These are phyloP conservation scores for Drosophila quadrilineata DNA, from an alignment of 1,140 invertebrate species.

Conservation along the genomic window DNA sequence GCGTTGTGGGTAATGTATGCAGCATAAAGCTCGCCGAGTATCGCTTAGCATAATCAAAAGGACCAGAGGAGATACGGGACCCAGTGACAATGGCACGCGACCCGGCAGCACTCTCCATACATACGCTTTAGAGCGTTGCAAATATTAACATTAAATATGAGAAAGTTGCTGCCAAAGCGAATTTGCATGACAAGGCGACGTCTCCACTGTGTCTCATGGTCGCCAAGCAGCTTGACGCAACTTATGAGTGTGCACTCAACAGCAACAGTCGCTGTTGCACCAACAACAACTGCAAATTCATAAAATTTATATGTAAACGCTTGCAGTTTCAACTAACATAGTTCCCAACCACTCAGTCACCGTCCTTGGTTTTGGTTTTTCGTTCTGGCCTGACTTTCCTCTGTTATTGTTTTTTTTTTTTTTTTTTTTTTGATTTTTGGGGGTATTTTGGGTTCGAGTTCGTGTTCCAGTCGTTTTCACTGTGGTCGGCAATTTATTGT, in stretches of 20 bases:
- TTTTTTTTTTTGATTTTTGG: slow-evolving; percentile 11
- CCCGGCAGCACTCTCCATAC: not conserved
- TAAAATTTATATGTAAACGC: slow-evolving; percentile 71
- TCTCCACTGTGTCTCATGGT: slow-evolving; percentile 67
- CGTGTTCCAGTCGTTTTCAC: not conserved
- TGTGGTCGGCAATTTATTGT: slow-evolving; percentile 66
- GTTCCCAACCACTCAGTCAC: slow-evolving; percentile 11
- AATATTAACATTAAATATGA: slow-evolving; percentile 79
- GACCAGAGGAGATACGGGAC: too few species aligned
- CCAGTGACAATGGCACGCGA: slow-evolving; percentile 36
- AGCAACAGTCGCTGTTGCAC: not conserved
- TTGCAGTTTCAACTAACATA: slow-evolving; percentile 47
- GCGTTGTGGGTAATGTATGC: slow-evolving; percentile 59
- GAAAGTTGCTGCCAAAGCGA: slow-evolving; percentile 73
- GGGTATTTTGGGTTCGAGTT: too few species aligned
- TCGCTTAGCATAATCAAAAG: slow-evolving; percentile 75
- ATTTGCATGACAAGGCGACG: slow-evolving; percentile 75
- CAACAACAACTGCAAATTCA: slow-evolving; percentile 49
- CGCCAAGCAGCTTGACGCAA: slow-evolving; percentile 56
- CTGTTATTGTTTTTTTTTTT: not conserved
- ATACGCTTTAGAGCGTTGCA: slow-evolving; percentile 12
- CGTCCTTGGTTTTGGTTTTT: slow-evolving; percentile 48
- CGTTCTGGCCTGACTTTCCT: not conserved
- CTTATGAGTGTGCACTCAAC: slow-evolving; percentile 57
- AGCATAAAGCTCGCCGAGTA: slow-evolving; percentile 56